Conservation (phyloP, 1,140 invertebrate genomes). For the Aphaenogaster ashmeadi region DNA sequence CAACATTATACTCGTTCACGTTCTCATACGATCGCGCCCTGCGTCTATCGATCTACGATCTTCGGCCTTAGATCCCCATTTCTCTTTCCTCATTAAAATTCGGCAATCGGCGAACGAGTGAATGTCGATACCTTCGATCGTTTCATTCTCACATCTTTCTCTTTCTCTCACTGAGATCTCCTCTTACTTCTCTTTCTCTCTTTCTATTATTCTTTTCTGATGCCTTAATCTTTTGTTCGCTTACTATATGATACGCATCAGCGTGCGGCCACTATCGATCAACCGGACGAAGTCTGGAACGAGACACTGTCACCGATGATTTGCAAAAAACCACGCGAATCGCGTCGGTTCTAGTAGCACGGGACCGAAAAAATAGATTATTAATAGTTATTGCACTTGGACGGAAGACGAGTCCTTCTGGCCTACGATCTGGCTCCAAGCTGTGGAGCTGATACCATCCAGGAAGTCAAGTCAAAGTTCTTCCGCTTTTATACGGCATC, state of each 20-base stretch:
- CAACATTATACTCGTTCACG: constrained; percentile 6
- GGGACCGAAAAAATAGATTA: constrained; percentile 57
- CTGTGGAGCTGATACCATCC: constrained; percentile 39
- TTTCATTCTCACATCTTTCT: constrained; percentile 11
- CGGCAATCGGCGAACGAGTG: constrained; percentile 10
- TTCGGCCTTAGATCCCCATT: not conserved
- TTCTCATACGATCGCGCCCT: not conserved
- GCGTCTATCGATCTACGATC: not conserved
- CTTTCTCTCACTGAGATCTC: constrained; percentile 23
- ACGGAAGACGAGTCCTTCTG: constrained; percentile 71
- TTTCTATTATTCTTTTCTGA: constrained; percentile 41
- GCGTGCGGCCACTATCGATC: constrained; percentile 67
- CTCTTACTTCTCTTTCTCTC: not conserved
- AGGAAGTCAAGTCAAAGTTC: constrained; percentile 43
- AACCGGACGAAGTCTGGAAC: constrained; percentile 42
- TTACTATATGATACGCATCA: constrained; percentile 62
- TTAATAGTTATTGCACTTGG: constrained; percentile 75
- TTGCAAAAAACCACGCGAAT: not conserved
- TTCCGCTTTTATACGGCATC: not conserved
- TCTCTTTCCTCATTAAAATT: not conserved
- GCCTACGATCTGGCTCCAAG: constrained; percentile 61
- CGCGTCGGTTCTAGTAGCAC: constrained; percentile 9
- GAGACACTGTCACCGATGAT: constrained; percentile 9
- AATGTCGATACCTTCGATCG: not conserved
- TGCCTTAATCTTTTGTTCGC: constrained; percentile 69